Conservation (phyloP, 2,888 invertebrate species). For the Ecliptopera silaceata region DNA sequence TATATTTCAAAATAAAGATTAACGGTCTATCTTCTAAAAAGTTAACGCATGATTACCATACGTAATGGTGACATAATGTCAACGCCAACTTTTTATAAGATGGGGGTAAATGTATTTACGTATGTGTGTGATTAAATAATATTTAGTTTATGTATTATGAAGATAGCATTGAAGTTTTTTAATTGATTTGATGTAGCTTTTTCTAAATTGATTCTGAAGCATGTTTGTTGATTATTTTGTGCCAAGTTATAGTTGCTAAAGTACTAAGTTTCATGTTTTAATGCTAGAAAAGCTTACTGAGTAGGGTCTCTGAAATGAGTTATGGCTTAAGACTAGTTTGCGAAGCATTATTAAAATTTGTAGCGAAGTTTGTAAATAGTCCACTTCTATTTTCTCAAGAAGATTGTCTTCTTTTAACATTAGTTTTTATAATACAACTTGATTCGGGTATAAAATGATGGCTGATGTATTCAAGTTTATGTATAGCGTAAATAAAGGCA, state of each 20-base stretch:
- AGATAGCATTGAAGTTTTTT: constrained; percentile 6
- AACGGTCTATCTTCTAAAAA: too few relatives aligned
- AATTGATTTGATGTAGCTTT: constrained; percentile 18
- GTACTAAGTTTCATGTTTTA: constrained; percentile 27
- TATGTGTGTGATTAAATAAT: constrained; percentile 3
- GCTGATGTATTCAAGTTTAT: constrained; percentile 47
- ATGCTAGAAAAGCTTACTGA: constrained; percentile 12
- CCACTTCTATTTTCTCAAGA: constrained; percentile 61
- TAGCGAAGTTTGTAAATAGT: constrained; percentile 39
- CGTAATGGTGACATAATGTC: too few relatives aligned
- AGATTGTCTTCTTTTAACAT: constrained; percentile 75
- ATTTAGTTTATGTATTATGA: not conserved
- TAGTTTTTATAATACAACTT: constrained; percentile 58
- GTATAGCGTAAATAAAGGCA: constrained; percentile 61
- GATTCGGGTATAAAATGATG: constrained; percentile 50
- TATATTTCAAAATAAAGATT: constrained; percentile 3
- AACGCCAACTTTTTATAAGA: too few relatives aligned
- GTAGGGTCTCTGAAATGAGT: constrained; percentile 6
- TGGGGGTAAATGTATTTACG: constrained; percentile 17
- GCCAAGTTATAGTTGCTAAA: constrained; percentile 24
- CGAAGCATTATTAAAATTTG: constrained; percentile 21
- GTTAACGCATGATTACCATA: too few relatives aligned
- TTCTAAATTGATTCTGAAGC: constrained; percentile 18
- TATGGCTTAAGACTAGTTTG: constrained; percentile 19
- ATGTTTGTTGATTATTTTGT: constrained; percentile 24